Percentiles rank a stretch among this genome's conserved stretches.
These are phyloP conservation scores for Echinops telfairi DNA, from an alignment of 2,113 vertebrate genomes.

Conservation along the genomic window DNA sequence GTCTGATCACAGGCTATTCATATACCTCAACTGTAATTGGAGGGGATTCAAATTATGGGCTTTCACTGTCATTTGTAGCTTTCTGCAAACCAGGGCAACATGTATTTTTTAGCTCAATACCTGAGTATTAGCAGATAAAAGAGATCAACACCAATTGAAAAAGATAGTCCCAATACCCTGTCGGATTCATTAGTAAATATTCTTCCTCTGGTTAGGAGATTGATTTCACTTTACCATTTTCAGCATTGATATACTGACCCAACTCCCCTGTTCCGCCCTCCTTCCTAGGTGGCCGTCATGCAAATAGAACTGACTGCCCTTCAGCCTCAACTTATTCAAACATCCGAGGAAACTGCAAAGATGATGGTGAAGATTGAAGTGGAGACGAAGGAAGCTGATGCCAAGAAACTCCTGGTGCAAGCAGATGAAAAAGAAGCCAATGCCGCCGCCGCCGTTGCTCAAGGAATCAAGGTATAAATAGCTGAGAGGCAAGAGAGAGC, in stretches of 20 bases:
- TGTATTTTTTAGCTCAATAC: no score
- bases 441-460: constrained; percentile 91
- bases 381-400: constrained; percentile 93
- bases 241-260: neutral
- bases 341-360: constrained; percentile 92
- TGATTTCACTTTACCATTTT: neutral
- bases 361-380: constrained; percentile 95
- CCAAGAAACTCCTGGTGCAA: constrained; percentile 93
- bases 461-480: constrained; percentile 92
- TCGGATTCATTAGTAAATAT: constrained; percentile 10
- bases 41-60: no score
- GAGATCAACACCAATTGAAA: no score
- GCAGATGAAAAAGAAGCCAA: constrained; percentile 95
- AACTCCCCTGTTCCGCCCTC: neutral
- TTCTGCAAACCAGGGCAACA: no score
- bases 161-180: neutral
- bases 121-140: no score
- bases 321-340: constrained; percentile 93
- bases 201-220: constrained; percentile 18
- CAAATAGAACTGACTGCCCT: constrained; percentile 94
- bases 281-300: constrained; percentile 92
- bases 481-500: neutral
- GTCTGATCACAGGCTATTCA: no score
- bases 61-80: no score
- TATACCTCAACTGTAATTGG: no score